Evolutionary conservation across 92 coral and sea anemone genomes (phyloP).

Genomic region (Ricordea florida): DNA sequence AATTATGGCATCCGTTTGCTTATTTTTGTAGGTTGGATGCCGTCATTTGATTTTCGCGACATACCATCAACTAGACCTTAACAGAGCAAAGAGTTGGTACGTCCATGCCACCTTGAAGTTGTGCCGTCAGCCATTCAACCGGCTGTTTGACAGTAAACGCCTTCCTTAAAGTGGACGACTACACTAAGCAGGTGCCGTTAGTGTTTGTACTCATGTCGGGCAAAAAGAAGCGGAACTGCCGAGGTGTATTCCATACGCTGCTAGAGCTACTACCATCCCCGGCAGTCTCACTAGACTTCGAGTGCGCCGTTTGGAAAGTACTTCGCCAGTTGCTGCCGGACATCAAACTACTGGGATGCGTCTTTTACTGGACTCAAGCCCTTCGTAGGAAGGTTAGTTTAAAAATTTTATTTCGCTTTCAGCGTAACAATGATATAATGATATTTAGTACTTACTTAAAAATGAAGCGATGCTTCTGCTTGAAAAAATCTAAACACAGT

Average conservation of each 20-base stretch:
- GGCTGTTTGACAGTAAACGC: too few species aligned
- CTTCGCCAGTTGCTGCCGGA: background rate
- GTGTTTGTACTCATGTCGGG: background rate
- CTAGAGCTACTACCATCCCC: background rate
- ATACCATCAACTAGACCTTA: background rate
- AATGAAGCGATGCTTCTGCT: too few species aligned
- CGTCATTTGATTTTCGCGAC: background rate
- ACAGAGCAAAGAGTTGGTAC: constrained; percentile 3
- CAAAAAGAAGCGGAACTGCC: background rate
- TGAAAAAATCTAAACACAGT: too few species aligned
- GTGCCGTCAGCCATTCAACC: too few species aligned
- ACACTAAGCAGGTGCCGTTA: too few species aligned
- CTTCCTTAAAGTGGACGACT: too few species aligned
- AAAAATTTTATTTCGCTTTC: too few species aligned
- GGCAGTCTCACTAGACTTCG: background rate
- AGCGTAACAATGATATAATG: too few species aligned
- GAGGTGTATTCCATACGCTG: background rate
- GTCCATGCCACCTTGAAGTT: background rate
- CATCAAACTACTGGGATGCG: too few species aligned
- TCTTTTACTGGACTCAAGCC: too few species aligned
- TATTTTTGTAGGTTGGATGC: constrained; percentile 1
- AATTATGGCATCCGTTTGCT: background rate
- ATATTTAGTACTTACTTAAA: too few species aligned
- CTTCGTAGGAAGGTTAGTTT: too few species aligned
- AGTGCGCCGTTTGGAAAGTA: background rate